phyloP scores from a whole-genome alignment of 2,888 invertebrate genomes.

The Cataglyphis cursor region DNA sequence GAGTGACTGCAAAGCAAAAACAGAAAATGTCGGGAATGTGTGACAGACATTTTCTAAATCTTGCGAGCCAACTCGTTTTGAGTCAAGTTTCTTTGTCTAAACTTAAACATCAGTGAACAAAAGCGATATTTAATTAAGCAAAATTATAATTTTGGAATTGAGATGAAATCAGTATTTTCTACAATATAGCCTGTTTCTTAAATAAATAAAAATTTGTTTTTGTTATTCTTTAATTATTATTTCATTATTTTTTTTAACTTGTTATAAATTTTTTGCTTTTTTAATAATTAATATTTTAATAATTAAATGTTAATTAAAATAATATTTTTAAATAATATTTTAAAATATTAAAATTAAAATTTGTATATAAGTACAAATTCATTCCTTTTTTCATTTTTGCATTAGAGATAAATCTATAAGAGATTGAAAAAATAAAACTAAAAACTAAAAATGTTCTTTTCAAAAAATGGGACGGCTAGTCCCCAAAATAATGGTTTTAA shows the following conservation, averaged over 20 bases:
- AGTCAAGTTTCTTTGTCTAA: neutral
- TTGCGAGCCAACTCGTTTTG: slow-evolving; percentile 38
- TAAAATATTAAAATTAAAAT: neutral
- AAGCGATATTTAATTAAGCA: neutral
- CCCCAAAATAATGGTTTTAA: slow-evolving; percentile 12
- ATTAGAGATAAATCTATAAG: slow-evolving; percentile 10
- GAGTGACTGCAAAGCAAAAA: slow-evolving; percentile 52
- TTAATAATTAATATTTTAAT: neutral
- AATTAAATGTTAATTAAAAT: slow-evolving; percentile 7
- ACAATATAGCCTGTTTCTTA: neutral
- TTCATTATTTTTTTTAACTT: neutral
- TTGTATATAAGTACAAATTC: neutral
- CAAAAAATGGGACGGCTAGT: neutral
- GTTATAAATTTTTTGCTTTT: neutral
- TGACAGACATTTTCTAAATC: slow-evolving; percentile 26
- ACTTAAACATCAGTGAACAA: slow-evolving; percentile 11
- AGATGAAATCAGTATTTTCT: neutral
- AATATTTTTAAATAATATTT: neutral
- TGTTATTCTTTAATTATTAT: neutral
- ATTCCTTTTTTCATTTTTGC: neutral
- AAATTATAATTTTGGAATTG: neutral
- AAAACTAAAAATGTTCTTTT: neutral
- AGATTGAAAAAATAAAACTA: neutral
- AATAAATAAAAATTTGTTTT: neutral
- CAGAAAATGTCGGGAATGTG: slow-evolving; percentile 32